Evolutionary conservation across 2,888 invertebrate genomes (phyloP), one percentile per base, ranked within the genome.

Genomic region (Ashinkailepas kermadecensis): DNA sequence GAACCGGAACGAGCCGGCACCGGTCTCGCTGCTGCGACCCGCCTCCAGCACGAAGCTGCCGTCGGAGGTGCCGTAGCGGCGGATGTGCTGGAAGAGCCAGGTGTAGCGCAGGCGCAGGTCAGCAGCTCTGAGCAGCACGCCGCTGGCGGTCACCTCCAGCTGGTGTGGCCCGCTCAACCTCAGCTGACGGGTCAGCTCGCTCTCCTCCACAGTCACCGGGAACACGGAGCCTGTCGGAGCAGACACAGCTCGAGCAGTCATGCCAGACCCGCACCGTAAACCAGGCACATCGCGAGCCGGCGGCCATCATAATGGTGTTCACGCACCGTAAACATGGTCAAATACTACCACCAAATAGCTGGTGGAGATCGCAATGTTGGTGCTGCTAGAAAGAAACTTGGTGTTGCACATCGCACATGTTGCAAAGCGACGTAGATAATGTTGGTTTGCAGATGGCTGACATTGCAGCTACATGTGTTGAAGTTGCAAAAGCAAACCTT

Each of bases 1-100:
- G 74, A 74, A 74, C 21, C 54, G 9, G 56, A 74, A 39, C 54
- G 39, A 15, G 21, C 74, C 74, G 54, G 74, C 54, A 7, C 74
- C 74, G 10, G 74, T 74, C 74, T 74, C 74, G n/a, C 74, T 74
- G 74, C 74, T 56, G 74, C 74, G 74, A 56, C 74, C 74, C 54
- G 18, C 56, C 74, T 74, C 74, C 21, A 74, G 13, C 15, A 54
- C 21, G 56, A 74, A 74, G 21, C 18, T 15, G 74, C 10, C 74
- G 54, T 18, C 9, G 18, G 56, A 18, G 54, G 54, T 18, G 74
- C 74, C 74, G 74, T 74, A 56, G 7, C 74, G 74, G 11, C 74
- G 74, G 56, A 74, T 74, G 9, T 74, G 74, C 10, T 21, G 18
- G 56, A 74, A 74, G 74, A 74, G 21, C 74, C 74, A 74, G 56